A percentile compares a stretch with the other conserved stretches of the same genome.
phyloP scores from a whole-genome alignment of 2,888 invertebrate genomes.

The Falcaria lacertinaria region DNA sequence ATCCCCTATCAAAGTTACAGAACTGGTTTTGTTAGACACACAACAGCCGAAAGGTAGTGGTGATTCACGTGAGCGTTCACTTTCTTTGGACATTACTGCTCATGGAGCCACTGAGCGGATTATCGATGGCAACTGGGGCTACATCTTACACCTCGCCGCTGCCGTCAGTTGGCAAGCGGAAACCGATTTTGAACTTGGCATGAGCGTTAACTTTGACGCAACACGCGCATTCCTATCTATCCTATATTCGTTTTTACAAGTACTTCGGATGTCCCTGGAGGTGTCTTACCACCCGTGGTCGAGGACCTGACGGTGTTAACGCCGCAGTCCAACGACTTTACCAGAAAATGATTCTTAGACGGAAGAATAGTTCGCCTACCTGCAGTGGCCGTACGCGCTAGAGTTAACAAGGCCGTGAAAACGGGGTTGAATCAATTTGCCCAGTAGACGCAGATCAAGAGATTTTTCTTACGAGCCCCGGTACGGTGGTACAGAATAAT shows the following conservation, averaged over 20 bases:
- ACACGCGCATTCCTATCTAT: constrained; percentile 49
- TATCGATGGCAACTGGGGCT: constrained; percentile 31
- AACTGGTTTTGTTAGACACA: constrained; percentile 36
- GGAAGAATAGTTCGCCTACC: constrained; percentile 56
- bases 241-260: constrained; percentile 55
- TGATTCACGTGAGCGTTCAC: constrained; percentile 12
- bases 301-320: constrained; percentile 47
- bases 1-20: constrained; percentile 29
- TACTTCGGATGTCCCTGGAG: constrained; percentile 56
- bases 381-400: constrained; percentile 60
- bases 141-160: constrained; percentile 62
- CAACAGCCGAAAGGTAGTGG: constrained; percentile 11
- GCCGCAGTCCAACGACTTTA: constrained; percentile 59
- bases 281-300: constrained; percentile 38
- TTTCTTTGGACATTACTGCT: constrained; percentile 13
- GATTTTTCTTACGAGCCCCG: constrained; percentile 57
- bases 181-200: constrained; percentile 56
- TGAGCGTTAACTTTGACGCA: constrained; percentile 58
- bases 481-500: constrained; percentile 46
- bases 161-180: constrained; percentile 66
- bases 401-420: constrained; percentile 55
- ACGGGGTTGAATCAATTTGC: constrained; percentile 35
- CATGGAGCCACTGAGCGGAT: constrained; percentile 35
- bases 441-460: constrained; percentile 47
- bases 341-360: constrained; percentile 57